Conservation (phyloP, 2,797 vertebrate genomes). For the Pantherophis alleghaniensis region DNA sequence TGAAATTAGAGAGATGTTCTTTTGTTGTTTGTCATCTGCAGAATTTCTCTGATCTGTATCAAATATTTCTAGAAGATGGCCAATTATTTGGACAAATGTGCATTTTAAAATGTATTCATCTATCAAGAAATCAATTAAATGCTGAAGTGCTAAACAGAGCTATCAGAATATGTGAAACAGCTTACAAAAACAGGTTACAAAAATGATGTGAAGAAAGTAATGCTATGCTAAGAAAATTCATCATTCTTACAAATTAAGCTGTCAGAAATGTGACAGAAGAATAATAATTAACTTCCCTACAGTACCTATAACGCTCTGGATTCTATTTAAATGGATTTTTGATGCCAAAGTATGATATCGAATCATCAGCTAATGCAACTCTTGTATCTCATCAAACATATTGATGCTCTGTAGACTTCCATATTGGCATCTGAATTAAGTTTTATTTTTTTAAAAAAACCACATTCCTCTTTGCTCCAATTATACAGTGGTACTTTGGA, state of each 20-base stretch:
- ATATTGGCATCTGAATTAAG: neutral
- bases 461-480: neutral
- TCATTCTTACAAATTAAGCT: constrained; percentile 19
- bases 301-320: neutral
- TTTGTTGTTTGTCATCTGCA: neutral
- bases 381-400: neutral
- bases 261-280: constrained; percentile 8
- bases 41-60: neutral
- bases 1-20: neutral
- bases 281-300: constrained; percentile 22
- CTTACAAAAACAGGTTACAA: constrained; percentile 7
- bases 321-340: neutral
- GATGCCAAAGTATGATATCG: neutral
- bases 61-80: neutral
- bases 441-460: neutral
- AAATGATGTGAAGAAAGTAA: neutral
- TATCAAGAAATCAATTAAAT: neutral
- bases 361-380: neutral
- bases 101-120: neutral
- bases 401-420: neutral
- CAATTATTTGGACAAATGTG: neutral
- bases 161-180: constrained; percentile 16
- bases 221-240: neutral
- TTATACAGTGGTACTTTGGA: neutral
- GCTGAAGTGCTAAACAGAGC: neutral